Evolutionary conservation across 2,797 vertebrate species (phyloP).

Genomic region (Danio choprae): DNA sequence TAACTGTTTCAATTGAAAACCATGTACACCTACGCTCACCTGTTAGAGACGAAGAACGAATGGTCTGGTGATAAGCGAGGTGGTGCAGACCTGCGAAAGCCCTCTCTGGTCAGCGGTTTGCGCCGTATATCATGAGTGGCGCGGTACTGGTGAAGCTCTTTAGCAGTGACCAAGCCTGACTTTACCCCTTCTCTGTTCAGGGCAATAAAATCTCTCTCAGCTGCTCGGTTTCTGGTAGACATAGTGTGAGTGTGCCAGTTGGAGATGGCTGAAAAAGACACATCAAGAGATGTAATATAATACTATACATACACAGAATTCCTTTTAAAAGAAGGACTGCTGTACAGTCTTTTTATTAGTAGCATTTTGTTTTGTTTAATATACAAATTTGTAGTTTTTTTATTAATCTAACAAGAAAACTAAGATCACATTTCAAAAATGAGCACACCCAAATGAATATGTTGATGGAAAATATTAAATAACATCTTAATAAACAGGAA

Average conservation of each 20-base stretch:
- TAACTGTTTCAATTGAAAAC: background rate
- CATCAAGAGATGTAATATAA: background rate
- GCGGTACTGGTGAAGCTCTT: constrained; percentile 76
- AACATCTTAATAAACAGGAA: too few relatives aligned
- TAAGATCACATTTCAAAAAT: too few relatives aligned
- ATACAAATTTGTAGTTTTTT: too few relatives aligned
- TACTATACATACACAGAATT: background rate
- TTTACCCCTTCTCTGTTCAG: constrained; percentile 77
- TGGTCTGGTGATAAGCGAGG: constrained; percentile 67
- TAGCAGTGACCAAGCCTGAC: constrained; percentile 76
- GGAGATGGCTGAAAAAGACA: constrained; percentile 75
- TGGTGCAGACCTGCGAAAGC: constrained; percentile 23
- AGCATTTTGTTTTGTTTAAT: background rate
- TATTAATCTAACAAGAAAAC: too few relatives aligned
- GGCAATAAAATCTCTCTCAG: constrained; percentile 73
- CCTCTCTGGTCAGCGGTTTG: constrained; percentile 22
- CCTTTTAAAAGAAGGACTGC: background rate
- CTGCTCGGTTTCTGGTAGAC: constrained; percentile 56
- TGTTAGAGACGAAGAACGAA: constrained; percentile 72
- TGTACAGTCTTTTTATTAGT: background rate
- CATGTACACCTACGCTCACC: constrained; percentile 70
- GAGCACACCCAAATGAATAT: too few relatives aligned
- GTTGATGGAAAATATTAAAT: too few relatives aligned
- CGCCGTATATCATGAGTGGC: constrained; percentile 70
- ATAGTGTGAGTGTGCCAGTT: constrained; percentile 74